Evolutionary conservation across 2,888 invertebrate species (phyloP), one percentile per base, ranked within the genome.

Genomic region (Belgica antarctica): DNA sequence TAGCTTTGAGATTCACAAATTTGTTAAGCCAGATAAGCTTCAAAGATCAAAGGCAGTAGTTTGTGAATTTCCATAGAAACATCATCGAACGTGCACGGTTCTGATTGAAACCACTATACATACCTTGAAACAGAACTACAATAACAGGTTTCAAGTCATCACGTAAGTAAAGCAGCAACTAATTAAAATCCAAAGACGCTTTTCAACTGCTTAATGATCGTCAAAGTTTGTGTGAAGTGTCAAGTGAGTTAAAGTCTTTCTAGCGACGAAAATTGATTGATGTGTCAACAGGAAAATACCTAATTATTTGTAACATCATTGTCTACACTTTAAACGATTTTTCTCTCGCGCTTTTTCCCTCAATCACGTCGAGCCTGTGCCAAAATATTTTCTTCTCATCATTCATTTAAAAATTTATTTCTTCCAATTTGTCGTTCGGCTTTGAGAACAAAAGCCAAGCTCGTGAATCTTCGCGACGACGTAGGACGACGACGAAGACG

Each of bases 231-330:
- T 31, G 12, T 5, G 12, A 31, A 31, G 12, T 31, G 34, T 31
- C 7, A 52, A 52, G 22, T 41, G 7, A 34, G 34, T 8, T 8
- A 34, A 41, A 12, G 15, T 41, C 15, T 41, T 41, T 15, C 41
- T 12, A 5, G 12, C 12, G 3, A 5, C 59, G 52, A 59, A 19
- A 65, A 65, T 65, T 65, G 63, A 65, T 65, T 65, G 63, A 65
- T 65, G 63, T 65, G 63, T 65, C 63, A 65, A 46, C 63, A 61
- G 62, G 15, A 62, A 62, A 62, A 62, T 34, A 34, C 34, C 62
- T 62, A 62, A 62, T 62, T 62, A 62, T 62, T 2, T 25, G 25
- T 25, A 25, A n/a, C 59, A 59, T 59, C 59, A 59, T 59, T 59
- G 59, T 59, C 59, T 59, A 27, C 59, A 27, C 12, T 59, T 59